Percentiles rank a stretch among this genome's conserved stretches.
Evolutionary conservation across 2,888 invertebrate genomes (phyloP).

Genomic region (Sesia apiformis): DNA sequence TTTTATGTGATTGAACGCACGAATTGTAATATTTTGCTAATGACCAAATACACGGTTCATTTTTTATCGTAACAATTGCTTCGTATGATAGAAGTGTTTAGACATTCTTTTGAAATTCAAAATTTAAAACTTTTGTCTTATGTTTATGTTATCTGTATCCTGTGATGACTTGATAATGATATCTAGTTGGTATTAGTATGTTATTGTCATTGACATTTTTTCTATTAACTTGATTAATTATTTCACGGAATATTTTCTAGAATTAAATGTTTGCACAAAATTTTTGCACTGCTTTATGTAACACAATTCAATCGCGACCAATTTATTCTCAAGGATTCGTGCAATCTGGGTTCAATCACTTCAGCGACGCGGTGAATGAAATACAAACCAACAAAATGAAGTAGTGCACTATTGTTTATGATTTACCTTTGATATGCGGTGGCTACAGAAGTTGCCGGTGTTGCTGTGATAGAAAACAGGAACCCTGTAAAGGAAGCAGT

Average conservation of each 20-base stretch:
- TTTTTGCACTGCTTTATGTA: not conserved
- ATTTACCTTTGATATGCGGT: conserved; percentile 8
- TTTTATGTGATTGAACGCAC: no score
- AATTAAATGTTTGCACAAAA: not conserved
- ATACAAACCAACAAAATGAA: conserved; percentile 30
- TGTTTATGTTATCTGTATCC: no score
- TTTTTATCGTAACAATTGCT: no score
- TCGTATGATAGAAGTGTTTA: no score
- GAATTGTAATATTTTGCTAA: no score
- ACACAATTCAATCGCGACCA: conserved; percentile 35
- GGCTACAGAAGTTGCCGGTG: conserved; percentile 14
- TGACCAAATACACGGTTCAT: no score
- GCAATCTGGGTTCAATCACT: conserved; percentile 59
- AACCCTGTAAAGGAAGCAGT: conserved; percentile 26
- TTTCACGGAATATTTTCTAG: not conserved
- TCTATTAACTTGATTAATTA: no score
- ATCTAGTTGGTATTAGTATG: no score
- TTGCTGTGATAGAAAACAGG: conserved; percentile 23
- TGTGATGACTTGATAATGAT: no score
- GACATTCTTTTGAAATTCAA: no score
- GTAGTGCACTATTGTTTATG: conserved; percentile 15
- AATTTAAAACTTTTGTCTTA: no score
- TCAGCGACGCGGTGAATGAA: conserved; percentile 54
- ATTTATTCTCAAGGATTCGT: conserved; percentile 61
- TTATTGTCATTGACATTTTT: no score